Base-by-base conservation (phyloP, 2,797 vertebrate species). In the Eutrigla gurnardus region DNA sequence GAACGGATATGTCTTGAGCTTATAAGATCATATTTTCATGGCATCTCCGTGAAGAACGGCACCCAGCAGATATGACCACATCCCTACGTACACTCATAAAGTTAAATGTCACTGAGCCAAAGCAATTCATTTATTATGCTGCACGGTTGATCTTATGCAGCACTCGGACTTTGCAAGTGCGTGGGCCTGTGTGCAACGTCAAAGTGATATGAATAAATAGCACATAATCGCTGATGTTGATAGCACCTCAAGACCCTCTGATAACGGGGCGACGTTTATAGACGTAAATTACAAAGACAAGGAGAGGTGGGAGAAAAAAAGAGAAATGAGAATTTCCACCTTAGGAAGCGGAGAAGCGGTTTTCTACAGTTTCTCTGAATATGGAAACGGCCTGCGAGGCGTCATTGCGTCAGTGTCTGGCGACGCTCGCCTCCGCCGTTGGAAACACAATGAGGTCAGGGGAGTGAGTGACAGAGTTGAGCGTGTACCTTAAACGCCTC, bases 381-480 rank as follows among this genome's bases (percentile, higher is more conserved):
- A 85, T 89, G 75, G 72, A 84, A 83, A 78, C 25, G 53, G 73
- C 73, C 73, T 78, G 73, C 47, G 76, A 86, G 76, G 84, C 74
- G 47, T 86, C 54, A 85, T 86, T 89, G 87, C 86, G 50, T 92
- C 87, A 91, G 81, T 66, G 80, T 88, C 83, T 92, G 85, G 86
- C 82, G 80, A 77, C 42, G 77, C 84, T 85, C 73, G 65, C 80
- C 86, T 87, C 71, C 53, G 53, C 75, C 69, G 80, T 90, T 87
- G 83, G 71, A 84, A 90, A 89, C 83, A 87, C 84, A 80, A 86
- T 89, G 86, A 93, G 88, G 89, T 92, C 91, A 91, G 80, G 58
- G 70, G 77, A 88, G 71, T 77, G 83, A 86, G 79, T 75, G 83
- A 92, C 86, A 87, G 71, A 45, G 85, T 79, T 77, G 62, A 85